A percentile compares a stretch with the other conserved stretches of the same genome.
These are phyloP conservation scores for Caenorhabditis sinica DNA, from an alignment of 2,888 invertebrate species.

Conservation along the genomic window DNA sequence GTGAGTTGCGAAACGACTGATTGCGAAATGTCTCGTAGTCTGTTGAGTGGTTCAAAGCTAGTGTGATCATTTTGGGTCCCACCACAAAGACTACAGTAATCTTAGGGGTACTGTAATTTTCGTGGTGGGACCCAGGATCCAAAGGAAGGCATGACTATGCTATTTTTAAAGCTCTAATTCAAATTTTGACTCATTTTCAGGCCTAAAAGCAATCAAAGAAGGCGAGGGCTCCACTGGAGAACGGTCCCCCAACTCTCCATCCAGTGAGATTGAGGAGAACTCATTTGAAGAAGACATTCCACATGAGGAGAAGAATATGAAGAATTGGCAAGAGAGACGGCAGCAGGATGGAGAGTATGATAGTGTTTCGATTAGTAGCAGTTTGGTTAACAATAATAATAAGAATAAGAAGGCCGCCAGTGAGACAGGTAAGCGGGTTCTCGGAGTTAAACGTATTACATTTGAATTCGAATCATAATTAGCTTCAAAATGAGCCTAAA, in stretches of 20 bases:
- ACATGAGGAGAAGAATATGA: constrained; percentile 61
- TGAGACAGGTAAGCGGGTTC: constrained; percentile 65
- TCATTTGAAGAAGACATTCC: constrained; percentile 67
- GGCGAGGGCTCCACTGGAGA: constrained; percentile 70
- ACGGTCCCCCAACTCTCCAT: constrained; percentile 66
- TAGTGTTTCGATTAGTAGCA: constrained; percentile 78
- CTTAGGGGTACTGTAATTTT: background rate
- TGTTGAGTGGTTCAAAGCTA: background rate
- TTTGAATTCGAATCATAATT: background rate
- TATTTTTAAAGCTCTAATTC: background rate
- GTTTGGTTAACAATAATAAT: constrained; percentile 66
- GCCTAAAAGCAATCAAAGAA: constrained; percentile 74
- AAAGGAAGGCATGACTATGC: background rate
- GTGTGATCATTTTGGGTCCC: constrained; percentile 6
- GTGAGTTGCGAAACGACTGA: too few relatives aligned
- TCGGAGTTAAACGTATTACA: background rate
- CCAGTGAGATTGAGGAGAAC: constrained; percentile 68
- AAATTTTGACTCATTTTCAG: constrained; percentile 2
- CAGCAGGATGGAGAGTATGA: constrained; percentile 83
- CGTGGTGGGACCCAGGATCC: background rate
- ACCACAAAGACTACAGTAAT: constrained; percentile 1
- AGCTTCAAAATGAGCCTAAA: background rate
- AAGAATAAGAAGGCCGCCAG: constrained; percentile 73
- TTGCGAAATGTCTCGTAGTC: too few relatives aligned
- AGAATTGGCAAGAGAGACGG: constrained; percentile 74